Conservation (phyloP, 23 tunicate species). For the Trididemnum nubilum region DNA sequence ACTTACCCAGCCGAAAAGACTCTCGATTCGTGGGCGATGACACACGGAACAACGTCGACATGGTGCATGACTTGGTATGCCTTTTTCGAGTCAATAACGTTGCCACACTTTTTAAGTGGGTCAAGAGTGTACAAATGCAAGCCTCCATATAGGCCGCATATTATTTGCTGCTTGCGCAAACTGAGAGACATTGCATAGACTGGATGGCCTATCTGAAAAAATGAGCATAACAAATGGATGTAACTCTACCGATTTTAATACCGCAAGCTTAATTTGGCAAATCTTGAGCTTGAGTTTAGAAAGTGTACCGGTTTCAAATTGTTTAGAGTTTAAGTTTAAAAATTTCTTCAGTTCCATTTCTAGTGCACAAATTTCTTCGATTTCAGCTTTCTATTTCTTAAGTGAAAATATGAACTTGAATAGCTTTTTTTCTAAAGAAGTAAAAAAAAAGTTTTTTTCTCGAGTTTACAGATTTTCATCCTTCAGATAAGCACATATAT, state of each 20-base stretch:
- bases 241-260: not conserved
- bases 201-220: slow-evolving; percentile 57
- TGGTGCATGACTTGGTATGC: slow-evolving; percentile 66
- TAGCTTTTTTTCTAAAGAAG: no score
- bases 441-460: no score
- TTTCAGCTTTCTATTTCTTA: no score
- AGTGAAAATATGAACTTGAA: no score
- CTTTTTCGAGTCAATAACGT: slow-evolving; percentile 48
- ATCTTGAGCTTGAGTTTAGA: no score
- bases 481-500: no score
- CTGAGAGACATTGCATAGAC: slow-evolving; percentile 68
- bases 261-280: not conserved
- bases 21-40: slow-evolving; percentile 85
- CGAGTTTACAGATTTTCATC: no score
- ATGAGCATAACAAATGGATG: not conserved
- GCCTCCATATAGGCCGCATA: slow-evolving; percentile 66
- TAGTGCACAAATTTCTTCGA: no score
- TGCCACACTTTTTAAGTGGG: slow-evolving; percentile 40
- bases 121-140: slow-evolving; percentile 63
- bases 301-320: no score
- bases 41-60: slow-evolving; percentile 78
- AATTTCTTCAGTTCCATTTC: no score
- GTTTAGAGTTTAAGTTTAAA: no score
- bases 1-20: slow-evolving; percentile 93
- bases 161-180: slow-evolving; percentile 70